These are phyloP conservation scores for Neoniphon sammara DNA, from an alignment of 2,797 vertebrate species.

Conservation along the genomic window DNA sequence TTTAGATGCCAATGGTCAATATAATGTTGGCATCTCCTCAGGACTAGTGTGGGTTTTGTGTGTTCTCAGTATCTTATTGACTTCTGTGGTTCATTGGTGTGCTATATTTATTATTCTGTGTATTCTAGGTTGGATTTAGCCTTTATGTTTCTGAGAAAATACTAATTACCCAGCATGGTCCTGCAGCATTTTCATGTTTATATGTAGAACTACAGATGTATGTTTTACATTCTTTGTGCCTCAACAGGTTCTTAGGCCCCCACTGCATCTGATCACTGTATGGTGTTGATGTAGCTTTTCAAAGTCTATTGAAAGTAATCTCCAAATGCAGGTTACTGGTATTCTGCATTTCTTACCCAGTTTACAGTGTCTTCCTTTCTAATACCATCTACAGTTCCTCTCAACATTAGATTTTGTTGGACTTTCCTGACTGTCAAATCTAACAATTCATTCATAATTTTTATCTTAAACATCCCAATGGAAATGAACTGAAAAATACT, in stretches of 20 bases:
- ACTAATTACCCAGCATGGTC: constrained; percentile 39
- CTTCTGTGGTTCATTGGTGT: constrained; percentile 18
- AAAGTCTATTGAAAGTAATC: background rate
- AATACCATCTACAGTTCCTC: too few species aligned
- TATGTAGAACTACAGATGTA: constrained; percentile 26
- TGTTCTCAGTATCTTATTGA: constrained; percentile 4
- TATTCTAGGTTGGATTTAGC: constrained; percentile 49
- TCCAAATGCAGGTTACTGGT: background rate
- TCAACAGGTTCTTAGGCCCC: constrained; percentile 18
- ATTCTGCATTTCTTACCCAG: background rate
- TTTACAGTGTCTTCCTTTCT: background rate
- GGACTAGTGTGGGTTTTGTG: too few species aligned
- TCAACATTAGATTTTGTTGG: too few species aligned
- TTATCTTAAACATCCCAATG: background rate
- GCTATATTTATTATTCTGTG: constrained; percentile 13
- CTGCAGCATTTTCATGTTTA: constrained; percentile 29
- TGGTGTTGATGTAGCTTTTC: background rate
- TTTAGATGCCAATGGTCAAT: constrained; percentile 37
- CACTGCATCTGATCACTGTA: constrained; percentile 5
- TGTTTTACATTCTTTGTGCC: constrained; percentile 38
- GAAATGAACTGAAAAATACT: background rate
- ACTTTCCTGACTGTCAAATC: background rate
- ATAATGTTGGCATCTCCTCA: background rate
- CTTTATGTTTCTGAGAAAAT: constrained; percentile 51
- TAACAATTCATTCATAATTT: background rate